Evolutionary conservation across 2,113 vertebrate species (phyloP).

Genomic region (Pygathrix nemaeus): DNA sequence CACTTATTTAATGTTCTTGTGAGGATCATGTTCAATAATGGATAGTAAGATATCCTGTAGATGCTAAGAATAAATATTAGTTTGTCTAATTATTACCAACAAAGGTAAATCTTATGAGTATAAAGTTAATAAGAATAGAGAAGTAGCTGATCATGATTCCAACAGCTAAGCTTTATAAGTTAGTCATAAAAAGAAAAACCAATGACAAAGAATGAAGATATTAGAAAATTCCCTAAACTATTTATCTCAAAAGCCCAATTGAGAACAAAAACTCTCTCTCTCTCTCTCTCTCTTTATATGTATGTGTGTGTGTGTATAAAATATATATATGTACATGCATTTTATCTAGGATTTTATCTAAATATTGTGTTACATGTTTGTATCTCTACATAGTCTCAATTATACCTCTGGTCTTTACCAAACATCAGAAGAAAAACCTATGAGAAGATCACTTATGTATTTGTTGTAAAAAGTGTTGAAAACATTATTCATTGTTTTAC

Average conservation of each 20-base stretch:
- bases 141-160: neutral
- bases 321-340: neutral
- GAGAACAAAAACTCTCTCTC: neutral
- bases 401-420: neutral
- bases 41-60: neutral
- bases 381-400: neutral
- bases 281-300: no score
- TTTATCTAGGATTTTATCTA: neutral
- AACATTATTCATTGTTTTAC: neutral
- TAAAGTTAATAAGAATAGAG: neutral
- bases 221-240: neutral
- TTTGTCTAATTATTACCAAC: conserved; percentile 29
- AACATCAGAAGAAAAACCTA: conserved; percentile 25
- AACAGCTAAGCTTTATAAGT: neutral
- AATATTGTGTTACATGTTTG: neutral
- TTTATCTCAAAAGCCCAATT: neutral
- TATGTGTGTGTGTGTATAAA: no score
- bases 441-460: neutral
- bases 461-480: conserved; percentile 34
- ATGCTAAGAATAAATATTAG: neutral
- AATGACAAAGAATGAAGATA: neutral
- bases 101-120: neutral
- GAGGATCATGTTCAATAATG: neutral
- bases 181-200: neutral
- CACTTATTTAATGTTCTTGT: neutral